Percentiles rank a stretch among this genome's conserved stretches.
Conservation (phyloP, 2,797 vertebrate species). For the Dendrocincla tyrannina region DNA sequence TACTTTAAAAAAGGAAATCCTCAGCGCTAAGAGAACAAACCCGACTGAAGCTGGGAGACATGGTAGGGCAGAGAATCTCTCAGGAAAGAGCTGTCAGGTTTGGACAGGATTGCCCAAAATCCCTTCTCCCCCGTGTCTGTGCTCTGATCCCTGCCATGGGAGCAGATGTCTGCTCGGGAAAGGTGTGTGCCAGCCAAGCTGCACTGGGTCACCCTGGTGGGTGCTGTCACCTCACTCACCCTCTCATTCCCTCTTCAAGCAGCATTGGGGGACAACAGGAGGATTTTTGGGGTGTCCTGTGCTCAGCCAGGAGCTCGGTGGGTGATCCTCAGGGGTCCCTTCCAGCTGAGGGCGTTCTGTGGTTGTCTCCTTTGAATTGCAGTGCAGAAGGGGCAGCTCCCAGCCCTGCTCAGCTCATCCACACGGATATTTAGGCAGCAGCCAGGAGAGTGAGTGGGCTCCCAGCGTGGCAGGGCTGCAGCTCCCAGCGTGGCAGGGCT, state of each 20-base stretch:
- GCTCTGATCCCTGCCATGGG: not conserved
- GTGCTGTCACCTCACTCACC: not conserved
- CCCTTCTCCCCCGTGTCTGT: rapidly evolving
- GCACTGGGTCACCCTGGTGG: rapidly evolving
- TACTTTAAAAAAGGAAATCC: not conserved
- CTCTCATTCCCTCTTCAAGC: not conserved
- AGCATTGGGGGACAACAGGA: not conserved
- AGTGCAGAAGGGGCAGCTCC: not conserved
- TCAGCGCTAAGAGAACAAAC: not conserved
- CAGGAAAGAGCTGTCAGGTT: not conserved
- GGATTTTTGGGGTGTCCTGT: not conserved
- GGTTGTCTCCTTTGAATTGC: not conserved
- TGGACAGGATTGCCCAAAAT: not conserved
- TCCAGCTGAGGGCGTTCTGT: not conserved
- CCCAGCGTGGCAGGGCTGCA: rapidly evolving
- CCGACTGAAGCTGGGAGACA: not conserved
- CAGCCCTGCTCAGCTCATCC: rapidly evolving
- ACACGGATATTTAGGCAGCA: rapidly evolving
- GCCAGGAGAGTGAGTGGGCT: not conserved
- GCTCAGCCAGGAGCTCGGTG: not conserved
- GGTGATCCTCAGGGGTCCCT: not conserved
- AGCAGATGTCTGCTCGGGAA: not conserved
- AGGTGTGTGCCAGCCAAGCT: not conserved
- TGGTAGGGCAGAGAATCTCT: not conserved
- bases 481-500: not conserved